Percentiles rank a stretch among this genome's conserved stretches.
These are phyloP conservation scores for Stenurella melanura DNA, from an alignment of 2,888 invertebrate species.

Conservation along the genomic window DNA sequence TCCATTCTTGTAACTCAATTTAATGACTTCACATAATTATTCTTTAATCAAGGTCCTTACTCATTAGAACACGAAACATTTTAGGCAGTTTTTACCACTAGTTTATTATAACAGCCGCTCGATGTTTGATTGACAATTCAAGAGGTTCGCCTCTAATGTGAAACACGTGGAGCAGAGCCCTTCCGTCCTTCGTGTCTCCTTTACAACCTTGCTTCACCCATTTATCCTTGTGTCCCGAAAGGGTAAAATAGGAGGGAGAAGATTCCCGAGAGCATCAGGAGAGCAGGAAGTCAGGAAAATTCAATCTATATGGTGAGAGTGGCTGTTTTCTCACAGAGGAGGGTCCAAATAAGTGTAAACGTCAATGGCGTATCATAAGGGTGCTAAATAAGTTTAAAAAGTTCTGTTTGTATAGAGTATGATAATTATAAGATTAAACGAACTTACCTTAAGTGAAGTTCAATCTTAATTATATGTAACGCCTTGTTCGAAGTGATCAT, in stretches of 20 bases:
- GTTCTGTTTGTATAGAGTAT: too few relatives aligned
- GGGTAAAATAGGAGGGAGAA: conserved; percentile 41
- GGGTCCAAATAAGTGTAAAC: not conserved
- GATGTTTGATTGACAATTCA: not conserved
- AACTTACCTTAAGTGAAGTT: too few relatives aligned
- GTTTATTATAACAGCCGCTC: too few relatives aligned
- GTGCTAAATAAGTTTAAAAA: not conserved
- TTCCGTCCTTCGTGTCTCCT: not conserved
- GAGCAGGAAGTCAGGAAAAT: conserved; percentile 1
- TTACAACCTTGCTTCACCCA: conserved; percentile 1
- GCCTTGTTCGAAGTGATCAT: too few relatives aligned
- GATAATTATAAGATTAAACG: too few relatives aligned
- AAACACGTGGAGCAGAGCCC: not conserved
- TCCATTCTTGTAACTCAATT: too few relatives aligned
- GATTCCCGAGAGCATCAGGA: conserved; percentile 38
- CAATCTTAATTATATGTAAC: too few relatives aligned
- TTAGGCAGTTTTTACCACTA: too few relatives aligned
- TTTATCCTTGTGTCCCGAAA: conserved; percentile 25
- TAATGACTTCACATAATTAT: too few relatives aligned
- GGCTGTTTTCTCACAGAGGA: not conserved
- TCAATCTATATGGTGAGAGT: not conserved
- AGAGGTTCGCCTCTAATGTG: not conserved
- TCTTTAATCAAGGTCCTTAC: not conserved
- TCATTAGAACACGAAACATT: not conserved
- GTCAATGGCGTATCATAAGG: not conserved